Evolutionary conservation across 1,140 invertebrate genomes (phyloP).

Genomic region (Drosophila pandora): DNA sequence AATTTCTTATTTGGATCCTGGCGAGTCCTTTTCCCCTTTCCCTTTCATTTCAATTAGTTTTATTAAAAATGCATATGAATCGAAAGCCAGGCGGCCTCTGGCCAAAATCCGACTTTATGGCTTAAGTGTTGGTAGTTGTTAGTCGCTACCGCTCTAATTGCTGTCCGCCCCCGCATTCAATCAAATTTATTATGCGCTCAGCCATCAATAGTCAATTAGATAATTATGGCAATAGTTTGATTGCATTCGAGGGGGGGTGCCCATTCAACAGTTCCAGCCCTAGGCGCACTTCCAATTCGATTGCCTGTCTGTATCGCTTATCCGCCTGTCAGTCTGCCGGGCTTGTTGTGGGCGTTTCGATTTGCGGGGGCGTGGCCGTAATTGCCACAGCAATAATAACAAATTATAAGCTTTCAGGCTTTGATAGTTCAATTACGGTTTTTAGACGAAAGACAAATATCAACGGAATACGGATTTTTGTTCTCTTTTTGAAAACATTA

Average conservation of each 20-base stretch:
- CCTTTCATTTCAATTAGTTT: slow-evolving; percentile 69
- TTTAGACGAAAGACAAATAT: slow-evolving; percentile 6
- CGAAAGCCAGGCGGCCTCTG: slow-evolving; percentile 16
- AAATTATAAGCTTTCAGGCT: slow-evolving; percentile 38
- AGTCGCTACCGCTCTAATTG: slow-evolving; percentile 34
- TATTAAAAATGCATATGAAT: slow-evolving; percentile 70
- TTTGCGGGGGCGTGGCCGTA: slow-evolving; percentile 12
- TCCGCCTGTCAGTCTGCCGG: slow-evolving; percentile 2
- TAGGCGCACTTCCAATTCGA: slow-evolving; percentile 21
- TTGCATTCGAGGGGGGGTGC: slow-evolving; percentile 3
- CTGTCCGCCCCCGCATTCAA: slow-evolving; percentile 49
- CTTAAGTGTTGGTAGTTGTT: slow-evolving; percentile 37
- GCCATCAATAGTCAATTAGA: slow-evolving; percentile 76
- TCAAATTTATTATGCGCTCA: slow-evolving; percentile 63
- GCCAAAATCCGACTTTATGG: slow-evolving; percentile 51
- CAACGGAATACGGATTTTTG: not conserved
- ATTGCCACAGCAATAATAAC: slow-evolving; percentile 30
- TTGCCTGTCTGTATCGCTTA: slow-evolving; percentile 23
- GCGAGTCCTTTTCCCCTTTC: slow-evolving; percentile 1
- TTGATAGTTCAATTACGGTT: slow-evolving; percentile 16
- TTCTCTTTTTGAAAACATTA: no score
- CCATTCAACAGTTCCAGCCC: slow-evolving; percentile 13
- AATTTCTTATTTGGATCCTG: slow-evolving; percentile 27
- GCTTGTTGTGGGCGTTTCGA: not conserved
- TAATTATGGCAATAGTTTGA: slow-evolving; percentile 62